Evolutionary conservation across 2,113 vertebrate species (phyloP).

Genomic region (Leptobrachium leishanense): DNA sequence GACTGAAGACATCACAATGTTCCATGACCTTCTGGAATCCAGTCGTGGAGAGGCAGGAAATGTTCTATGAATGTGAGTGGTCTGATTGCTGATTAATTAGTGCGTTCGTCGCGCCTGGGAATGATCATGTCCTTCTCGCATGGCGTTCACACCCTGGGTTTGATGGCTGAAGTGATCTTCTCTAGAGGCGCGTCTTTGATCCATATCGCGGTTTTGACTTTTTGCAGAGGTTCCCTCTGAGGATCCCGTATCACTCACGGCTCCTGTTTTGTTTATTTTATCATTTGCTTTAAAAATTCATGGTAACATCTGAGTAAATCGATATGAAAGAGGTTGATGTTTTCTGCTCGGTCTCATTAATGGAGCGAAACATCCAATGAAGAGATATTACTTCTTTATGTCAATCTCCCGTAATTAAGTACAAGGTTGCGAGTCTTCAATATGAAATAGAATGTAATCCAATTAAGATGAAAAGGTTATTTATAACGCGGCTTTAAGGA

Average conservation of each 20-base stretch:
- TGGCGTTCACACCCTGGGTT: too few species aligned
- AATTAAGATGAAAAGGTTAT: constrained; percentile 50
- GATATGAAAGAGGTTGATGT: constrained; percentile 51
- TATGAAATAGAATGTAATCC: constrained; percentile 53
- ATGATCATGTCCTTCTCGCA: too few species aligned
- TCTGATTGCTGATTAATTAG: too few species aligned
- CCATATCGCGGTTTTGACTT: background rate
- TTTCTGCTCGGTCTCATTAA: constrained; percentile 73
- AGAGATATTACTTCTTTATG: constrained; percentile 74
- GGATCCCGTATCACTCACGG: constrained; percentile 63
- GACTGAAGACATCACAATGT: too few species aligned
- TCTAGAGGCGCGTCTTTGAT: constrained; percentile 1
- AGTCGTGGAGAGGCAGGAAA: too few species aligned
- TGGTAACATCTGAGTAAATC: constrained; percentile 60
- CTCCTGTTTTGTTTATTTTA: constrained; percentile 70
- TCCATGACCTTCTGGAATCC: too few species aligned
- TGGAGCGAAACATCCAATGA: constrained; percentile 68
- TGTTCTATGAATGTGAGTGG: too few species aligned
- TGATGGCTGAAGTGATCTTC: background rate
- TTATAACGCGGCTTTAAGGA: constrained; percentile 44
- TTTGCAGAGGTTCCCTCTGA: constrained; percentile 57
- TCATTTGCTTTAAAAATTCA: constrained; percentile 57
- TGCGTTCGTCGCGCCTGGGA: too few species aligned
- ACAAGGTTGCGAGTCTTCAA: constrained; percentile 68
- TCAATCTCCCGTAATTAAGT: constrained; percentile 77